phyloP scores from a whole-genome alignment of 2,797 vertebrate genomes.

The Macropus fuliginosus region DNA sequence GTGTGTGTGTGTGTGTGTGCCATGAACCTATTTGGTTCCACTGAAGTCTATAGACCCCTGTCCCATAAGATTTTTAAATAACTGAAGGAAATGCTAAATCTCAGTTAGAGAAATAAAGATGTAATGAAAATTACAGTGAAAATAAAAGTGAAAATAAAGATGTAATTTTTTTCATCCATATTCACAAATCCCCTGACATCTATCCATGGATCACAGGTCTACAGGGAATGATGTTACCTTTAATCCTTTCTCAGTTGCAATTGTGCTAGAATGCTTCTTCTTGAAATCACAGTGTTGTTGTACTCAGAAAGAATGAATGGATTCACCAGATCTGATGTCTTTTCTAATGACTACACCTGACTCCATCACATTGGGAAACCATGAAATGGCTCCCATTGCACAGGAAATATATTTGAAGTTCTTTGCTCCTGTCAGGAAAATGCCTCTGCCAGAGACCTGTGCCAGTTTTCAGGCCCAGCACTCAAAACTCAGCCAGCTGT shows the following conservation, averaged over 20 bases:
- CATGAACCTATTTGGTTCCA: background rate
- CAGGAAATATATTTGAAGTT: background rate
- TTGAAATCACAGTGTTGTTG: background rate
- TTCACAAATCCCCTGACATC: background rate
- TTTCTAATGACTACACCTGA: background rate
- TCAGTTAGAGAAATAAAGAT: background rate
- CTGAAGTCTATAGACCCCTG: background rate
- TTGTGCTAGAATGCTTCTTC: background rate
- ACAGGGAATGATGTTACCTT: background rate
- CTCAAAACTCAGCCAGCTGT: background rate
- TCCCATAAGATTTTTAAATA: background rate
- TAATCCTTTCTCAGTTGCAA: background rate
- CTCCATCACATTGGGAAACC: background rate
- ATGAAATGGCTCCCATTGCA: background rate
- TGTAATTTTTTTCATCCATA: background rate
- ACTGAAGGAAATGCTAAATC: background rate
- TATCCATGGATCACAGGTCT: background rate
- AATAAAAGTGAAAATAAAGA: background rate
- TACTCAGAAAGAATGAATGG: background rate
- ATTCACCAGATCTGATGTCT: background rate
- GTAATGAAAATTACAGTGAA: background rate
- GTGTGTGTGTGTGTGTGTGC: too few relatives aligned
- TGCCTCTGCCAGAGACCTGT: background rate
- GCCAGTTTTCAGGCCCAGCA: background rate
- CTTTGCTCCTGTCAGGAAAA: background rate